Conservation (phyloP, 2,113 vertebrate species). For the Perca fluviatilis region DNA sequence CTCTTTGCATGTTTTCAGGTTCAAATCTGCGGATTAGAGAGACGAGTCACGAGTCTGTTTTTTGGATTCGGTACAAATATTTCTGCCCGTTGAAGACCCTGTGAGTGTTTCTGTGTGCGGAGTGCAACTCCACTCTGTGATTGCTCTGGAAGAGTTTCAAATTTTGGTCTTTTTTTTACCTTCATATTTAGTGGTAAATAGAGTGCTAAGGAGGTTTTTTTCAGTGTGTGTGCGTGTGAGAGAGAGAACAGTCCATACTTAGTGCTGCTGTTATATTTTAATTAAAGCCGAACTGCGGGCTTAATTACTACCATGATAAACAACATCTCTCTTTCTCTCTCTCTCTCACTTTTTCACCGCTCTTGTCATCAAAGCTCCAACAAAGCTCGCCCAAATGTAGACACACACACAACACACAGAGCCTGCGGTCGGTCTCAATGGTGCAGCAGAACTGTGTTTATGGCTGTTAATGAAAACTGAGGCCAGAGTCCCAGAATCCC, state of each 20-base stretch:
- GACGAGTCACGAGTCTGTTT: background rate
- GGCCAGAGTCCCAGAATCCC: conserved; percentile 77
- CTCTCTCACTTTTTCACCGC: conserved; percentile 26
- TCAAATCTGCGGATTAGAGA: conserved; percentile 20
- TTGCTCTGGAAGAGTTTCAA: conserved; percentile 6
- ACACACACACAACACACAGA: conserved; percentile 23
- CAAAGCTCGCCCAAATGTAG: conserved; percentile 51
- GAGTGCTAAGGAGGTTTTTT: conserved; percentile 24
- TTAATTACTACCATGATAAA: conserved; percentile 83
- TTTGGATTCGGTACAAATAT: background rate
- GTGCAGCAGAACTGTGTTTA: conserved; percentile 77
- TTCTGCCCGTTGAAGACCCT: no score
- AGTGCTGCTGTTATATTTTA: conserved; percentile 75
- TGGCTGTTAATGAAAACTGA: conserved; percentile 81
- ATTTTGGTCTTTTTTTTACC: conserved; percentile 16
- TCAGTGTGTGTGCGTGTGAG: conserved; percentile 20
- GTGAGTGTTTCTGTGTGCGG: background rate
- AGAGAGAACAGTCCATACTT: conserved; percentile 53
- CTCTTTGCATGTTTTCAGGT: background rate
- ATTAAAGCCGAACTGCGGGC: conserved; percentile 76
- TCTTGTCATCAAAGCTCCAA: conserved; percentile 64
- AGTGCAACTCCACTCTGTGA: background rate
- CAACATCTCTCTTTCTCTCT: conserved; percentile 61
- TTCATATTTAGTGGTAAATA: conserved; percentile 43
- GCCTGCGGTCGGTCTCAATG: conserved; percentile 60